Evolutionary conservation across 2,888 invertebrate species (phyloP), one percentile per base, ranked within the genome.

Genomic region (Oligia strigilis): DNA sequence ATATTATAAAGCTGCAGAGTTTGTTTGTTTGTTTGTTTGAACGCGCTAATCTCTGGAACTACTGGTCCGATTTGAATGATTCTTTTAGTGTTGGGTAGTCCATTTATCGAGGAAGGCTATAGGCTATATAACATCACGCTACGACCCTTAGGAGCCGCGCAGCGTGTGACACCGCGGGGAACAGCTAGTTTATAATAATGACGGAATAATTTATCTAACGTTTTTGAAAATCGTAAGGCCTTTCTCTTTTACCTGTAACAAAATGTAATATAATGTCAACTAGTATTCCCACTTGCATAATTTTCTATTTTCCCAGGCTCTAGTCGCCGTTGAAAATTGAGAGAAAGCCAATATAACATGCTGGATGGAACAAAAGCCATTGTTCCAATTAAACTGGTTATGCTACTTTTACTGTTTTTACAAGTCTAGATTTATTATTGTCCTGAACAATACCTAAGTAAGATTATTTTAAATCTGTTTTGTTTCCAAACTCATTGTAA

Each of bases 401-500:
- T 3, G 3, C 9, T 52, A 52, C 40, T 66, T 67, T 66, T 64
- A 14, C 11, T 67, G 19, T 52, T 58, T 19, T 17, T n/a, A 29
- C n/a, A 36, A 70, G 14, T 58, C 17, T 14, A 14, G 6, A 46
- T 23, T 58, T 36, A 14, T 67, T 73, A 14, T 65, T 81, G 17
- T 62, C 49, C 36, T 40, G 11, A 82, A 55, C 11, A 79, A 69
- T 58, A 58, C 29, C 8, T 19, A n/a, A n/a, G 58, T 55, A 72
- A 60, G 43, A 80, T 70, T 69, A 67, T 55, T 58, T 62, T 64
- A 52, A 64, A 80, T 65, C 29, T 73, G 23, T 69, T 85, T 85
- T 70, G 72, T 82, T 80, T 65, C 58, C n/a, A 19, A 81, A 78
- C 78, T 64, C 40, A 58, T 49, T 64, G 19, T 52, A 46, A 46